Conservation (phyloP, 37 sponge, comb jelly and placozoan genomes). For the Corticium candelabrum region DNA sequence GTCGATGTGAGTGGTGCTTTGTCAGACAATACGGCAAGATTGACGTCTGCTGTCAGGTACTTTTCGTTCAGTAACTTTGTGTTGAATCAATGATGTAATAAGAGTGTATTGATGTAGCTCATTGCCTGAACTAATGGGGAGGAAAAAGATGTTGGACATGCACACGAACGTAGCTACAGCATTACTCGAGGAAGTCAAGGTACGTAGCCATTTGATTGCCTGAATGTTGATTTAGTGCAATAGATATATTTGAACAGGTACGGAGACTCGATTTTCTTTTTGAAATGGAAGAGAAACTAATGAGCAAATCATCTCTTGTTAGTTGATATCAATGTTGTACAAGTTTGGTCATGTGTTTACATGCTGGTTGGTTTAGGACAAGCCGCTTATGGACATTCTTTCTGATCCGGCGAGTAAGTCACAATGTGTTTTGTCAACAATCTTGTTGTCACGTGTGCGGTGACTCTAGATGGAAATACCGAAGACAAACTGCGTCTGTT, state of each 20-base stretch:
- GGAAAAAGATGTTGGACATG: conserved; percentile 91
- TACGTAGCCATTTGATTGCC: neutral
- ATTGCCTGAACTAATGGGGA: conserved; percentile 87
- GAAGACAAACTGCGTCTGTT: conserved; percentile 92
- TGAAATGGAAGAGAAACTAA: conserved; percentile 94
- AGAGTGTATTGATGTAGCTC: conserved; percentile 62
- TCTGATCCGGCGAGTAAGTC: conserved; percentile 7
- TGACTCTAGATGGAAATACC: conserved; percentile 67
- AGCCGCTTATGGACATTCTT: conserved; percentile 12
- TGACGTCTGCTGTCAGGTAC: conserved; percentile 75
- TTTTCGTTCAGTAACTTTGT: too few relatives aligned
- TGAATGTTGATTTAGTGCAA: neutral
- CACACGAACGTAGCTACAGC: conserved; percentile 98
- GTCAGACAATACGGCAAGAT: conserved; percentile 64
- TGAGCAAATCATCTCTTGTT: conserved; percentile 76
- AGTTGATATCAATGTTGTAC: neutral
- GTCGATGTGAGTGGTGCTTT: conserved; percentile 41
- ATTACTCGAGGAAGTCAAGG: conserved; percentile 84
- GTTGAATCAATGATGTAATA: too few relatives aligned
- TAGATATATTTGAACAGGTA: conserved; percentile 25
- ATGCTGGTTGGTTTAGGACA: neutral
- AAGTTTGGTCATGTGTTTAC: neutral
- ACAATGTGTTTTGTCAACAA: neutral
- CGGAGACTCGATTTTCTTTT: conserved; percentile 85
- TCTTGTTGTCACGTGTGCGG: too few relatives aligned